phyloP scores from a whole-genome alignment of 2,888 invertebrate genomes.

The Frankliniella intonsa region DNA sequence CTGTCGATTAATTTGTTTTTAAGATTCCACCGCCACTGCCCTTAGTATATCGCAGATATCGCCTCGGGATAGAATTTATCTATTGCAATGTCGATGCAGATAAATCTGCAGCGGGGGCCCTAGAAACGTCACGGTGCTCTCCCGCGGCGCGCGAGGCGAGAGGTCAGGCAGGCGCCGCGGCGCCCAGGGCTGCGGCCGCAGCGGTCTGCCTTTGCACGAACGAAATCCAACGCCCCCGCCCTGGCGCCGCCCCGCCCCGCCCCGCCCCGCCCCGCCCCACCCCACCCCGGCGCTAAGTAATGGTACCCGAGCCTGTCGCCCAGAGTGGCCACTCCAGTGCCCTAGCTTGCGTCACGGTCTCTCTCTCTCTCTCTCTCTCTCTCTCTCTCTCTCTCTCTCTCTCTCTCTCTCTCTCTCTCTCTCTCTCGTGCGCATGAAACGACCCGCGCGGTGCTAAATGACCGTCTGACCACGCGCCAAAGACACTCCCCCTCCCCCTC shows the following conservation, averaged over 20 bases:
- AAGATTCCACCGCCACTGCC: too few species aligned
- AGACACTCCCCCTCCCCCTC: too few species aligned
- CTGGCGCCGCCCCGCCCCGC: background rate
- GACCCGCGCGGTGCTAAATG: too few species aligned
- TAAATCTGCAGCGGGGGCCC: too few species aligned
- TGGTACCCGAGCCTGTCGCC: constrained; percentile 2
- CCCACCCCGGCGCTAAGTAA: background rate
- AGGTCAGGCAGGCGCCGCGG: background rate
- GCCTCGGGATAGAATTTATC: too few species aligned
- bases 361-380: constrained; percentile 8
- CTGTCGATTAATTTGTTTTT: too few species aligned
- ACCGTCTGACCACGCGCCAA: too few species aligned
- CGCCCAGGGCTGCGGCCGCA: background rate
- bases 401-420: constrained; percentile 1
- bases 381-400: constrained; percentile 22
- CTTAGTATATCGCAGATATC: too few species aligned
- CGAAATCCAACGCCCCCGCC: background rate
- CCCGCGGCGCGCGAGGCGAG: background rate
- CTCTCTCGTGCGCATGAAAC: background rate
- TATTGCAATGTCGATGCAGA: too few species aligned
- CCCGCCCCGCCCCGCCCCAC: background rate
- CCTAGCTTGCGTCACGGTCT: background rate
- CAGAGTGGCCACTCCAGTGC: background rate
- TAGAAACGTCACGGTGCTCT: too few species aligned
- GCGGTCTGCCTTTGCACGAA: background rate